Conservation (phyloP, 2,888 invertebrate species). For the Orthonevra nobilis region DNA sequence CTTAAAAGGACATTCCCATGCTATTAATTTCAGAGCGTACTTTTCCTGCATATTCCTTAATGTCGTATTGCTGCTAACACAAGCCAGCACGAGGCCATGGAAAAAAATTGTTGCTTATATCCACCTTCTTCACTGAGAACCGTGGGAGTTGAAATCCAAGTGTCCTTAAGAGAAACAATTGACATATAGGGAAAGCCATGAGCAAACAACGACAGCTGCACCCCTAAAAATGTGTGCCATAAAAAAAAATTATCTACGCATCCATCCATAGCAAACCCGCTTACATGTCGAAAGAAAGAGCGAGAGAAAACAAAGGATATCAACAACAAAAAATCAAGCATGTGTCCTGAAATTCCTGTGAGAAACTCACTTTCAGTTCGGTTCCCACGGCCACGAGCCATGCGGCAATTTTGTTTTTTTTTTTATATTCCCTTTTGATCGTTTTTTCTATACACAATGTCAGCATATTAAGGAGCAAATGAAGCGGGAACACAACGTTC, state of each 20-base stretch:
- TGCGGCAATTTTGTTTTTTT: constrained; percentile 77
- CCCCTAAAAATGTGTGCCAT: constrained; percentile 23
- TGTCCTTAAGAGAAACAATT: constrained; percentile 33
- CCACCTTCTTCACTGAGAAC: constrained; percentile 38
- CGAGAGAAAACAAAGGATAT: neutral
- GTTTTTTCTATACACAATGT: constrained; percentile 13
- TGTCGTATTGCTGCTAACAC: constrained; percentile 25
- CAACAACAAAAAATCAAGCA: constrained; percentile 75
- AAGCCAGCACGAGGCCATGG: constrained; percentile 46
- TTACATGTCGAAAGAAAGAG: constrained; percentile 8
- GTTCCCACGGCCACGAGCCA: constrained; percentile 80
- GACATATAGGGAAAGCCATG: constrained; percentile 14
- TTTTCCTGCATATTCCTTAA: constrained; percentile 15
- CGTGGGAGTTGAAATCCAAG: constrained; percentile 58
- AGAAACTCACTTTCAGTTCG: constrained; percentile 79
- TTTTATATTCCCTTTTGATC: constrained; percentile 54
- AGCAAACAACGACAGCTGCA: constrained; percentile 60
- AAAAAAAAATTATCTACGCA: constrained; percentile 32
- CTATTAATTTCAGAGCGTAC: constrained; percentile 5
- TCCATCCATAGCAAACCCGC: constrained; percentile 30
- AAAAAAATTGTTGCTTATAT: constrained; percentile 13
- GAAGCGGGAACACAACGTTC: neutral
- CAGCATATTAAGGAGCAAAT: neutral
- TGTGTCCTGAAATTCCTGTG: constrained; percentile 79
- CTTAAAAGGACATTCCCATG: constrained; percentile 15